Percentiles rank a stretch among this genome's conserved stretches.
Conservation (phyloP, 2,797 vertebrate genomes). For the Distichodus sexfasciatus region DNA sequence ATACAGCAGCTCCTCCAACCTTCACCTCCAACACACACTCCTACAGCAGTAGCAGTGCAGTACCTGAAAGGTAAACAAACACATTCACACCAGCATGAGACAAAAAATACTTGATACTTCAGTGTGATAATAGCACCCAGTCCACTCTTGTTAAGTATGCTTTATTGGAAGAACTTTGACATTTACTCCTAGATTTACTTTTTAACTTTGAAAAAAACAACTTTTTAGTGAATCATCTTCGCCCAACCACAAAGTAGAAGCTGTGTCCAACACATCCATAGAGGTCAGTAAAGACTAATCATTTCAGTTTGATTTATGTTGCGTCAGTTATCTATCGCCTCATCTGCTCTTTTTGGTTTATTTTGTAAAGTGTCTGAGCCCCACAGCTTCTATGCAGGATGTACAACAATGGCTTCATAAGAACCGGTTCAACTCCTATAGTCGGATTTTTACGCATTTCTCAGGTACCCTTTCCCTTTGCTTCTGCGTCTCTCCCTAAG, state of each 20-base stretch:
- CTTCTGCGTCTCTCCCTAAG: neutral
- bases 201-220: too few species aligned
- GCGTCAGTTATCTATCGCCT: neutral
- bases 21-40: slow-evolving; percentile 83
- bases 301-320: neutral
- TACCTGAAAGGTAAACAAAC: slow-evolving; percentile 45
- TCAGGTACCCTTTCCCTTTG: slow-evolving; percentile 81
- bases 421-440: slow-evolving; percentile 90
- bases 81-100: neutral
- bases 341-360: slow-evolving; percentile 58
- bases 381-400: slow-evolving; percentile 85
- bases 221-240: slow-evolving; percentile 96
- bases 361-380: slow-evolving; percentile 67
- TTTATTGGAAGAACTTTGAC: too few species aligned
- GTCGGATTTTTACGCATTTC: slow-evolving; percentile 90
- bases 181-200: too few species aligned
- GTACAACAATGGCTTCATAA: slow-evolving; percentile 92
- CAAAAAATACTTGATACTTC: too few species aligned
- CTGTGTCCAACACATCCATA: slow-evolving; percentile 69
- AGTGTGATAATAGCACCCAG: too few species aligned
- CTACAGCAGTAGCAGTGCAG: slow-evolving; percentile 61
- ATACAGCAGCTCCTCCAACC: slow-evolving; percentile 79
- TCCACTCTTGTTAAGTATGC: neutral
- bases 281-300: slow-evolving; percentile 76
- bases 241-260: slow-evolving; percentile 94